A percentile compares a stretch with the other conserved stretches of the same genome.
Conservation (phyloP, 2,113 vertebrate genomes). For the Polyodon spathula region DNA sequence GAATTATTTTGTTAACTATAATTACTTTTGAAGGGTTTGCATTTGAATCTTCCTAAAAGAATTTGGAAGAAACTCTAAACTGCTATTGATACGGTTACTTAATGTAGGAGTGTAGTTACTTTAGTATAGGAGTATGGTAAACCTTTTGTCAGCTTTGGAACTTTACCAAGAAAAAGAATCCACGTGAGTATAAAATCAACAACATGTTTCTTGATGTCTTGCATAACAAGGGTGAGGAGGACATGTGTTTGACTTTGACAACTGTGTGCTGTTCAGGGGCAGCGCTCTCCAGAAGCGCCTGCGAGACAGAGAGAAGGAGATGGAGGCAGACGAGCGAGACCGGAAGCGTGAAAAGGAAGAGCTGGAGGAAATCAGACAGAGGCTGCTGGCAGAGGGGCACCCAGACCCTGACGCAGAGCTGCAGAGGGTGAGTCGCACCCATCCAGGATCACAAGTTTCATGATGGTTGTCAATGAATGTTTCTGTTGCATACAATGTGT, state of each 20-base stretch:
- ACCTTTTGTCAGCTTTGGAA: too few species aligned
- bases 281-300: slow-evolving; percentile 96
- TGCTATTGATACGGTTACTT: too few species aligned
- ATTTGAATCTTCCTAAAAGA: too few species aligned
- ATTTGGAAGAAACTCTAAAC: too few species aligned
- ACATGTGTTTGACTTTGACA: slow-evolving; percentile 28
- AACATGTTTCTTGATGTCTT: slow-evolving; percentile 2
- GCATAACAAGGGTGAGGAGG: slow-evolving; percentile 30
- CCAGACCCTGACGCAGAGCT: slow-evolving; percentile 96
- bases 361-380: slow-evolving; percentile 91
- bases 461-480: too few species aligned
- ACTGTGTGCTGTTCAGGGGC: slow-evolving; percentile 61
- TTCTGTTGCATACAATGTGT: too few species aligned
- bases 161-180: too few species aligned
- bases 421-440: slow-evolving; percentile 81
- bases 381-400: slow-evolving; percentile 91
- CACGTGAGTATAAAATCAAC: background rate
- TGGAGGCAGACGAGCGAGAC: slow-evolving; percentile 93
- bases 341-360: slow-evolving; percentile 97
- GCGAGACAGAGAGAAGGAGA: slow-evolving; percentile 93
- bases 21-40: too few species aligned
- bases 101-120: too few species aligned
- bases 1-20: too few species aligned
- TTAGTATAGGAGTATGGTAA: too few species aligned
- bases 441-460: too few species aligned